Base-by-base conservation (phyloP, 2,113 vertebrate genomes). In the Antigone vipio region DNA sequence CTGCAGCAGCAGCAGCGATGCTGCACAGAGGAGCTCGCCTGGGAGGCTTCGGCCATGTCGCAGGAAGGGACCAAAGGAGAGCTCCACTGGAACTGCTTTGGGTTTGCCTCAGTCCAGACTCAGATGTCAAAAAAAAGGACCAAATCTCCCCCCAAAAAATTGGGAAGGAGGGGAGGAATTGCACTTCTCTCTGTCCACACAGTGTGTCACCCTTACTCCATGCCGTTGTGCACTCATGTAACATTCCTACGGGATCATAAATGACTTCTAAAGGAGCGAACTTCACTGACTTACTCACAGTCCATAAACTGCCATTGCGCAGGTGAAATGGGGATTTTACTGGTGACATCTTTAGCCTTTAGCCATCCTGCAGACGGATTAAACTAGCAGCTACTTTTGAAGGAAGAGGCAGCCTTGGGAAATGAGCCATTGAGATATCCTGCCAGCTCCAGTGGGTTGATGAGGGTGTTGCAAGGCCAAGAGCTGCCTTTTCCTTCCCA, bases 181-280 rank as follows among this genome's bases (percentile, higher is more conserved):
- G 95, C 96, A 97, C 67, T 97, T 96, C 96, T 95, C 96, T 6
- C 78, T 92, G 93, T 91, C 95, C 97, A 97, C 96, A 91, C 97
- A 94, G 97, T 97, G 97, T 97, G 96, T 97, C 96, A 97, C 96
- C 91, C 96, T 97, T 97, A 71, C 96, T 96, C 95, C 84, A 80
- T 34, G 44, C n/a, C 32, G 0, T 18, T 19, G 50, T 58, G 69
- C 64, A 29, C 50, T 42, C 67, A 0, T 8, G 8, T 4, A 3
- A 23, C 92, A 15, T 74, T 77, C 80, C 67, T 38, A 2, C 13
- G 1, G 92, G 20, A 63, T 12, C 91, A 64, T 35, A 88, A 76
- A 92, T 29, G 69, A 8, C 49, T 92, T 89, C 24, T 6, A 40
- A 73, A 73, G 86, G n/a, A 85, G 42, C 20, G 59, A 85, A 59